phyloP scores from a whole-genome alignment of 2,888 invertebrate species.

The Eupithecia exiguata region DNA sequence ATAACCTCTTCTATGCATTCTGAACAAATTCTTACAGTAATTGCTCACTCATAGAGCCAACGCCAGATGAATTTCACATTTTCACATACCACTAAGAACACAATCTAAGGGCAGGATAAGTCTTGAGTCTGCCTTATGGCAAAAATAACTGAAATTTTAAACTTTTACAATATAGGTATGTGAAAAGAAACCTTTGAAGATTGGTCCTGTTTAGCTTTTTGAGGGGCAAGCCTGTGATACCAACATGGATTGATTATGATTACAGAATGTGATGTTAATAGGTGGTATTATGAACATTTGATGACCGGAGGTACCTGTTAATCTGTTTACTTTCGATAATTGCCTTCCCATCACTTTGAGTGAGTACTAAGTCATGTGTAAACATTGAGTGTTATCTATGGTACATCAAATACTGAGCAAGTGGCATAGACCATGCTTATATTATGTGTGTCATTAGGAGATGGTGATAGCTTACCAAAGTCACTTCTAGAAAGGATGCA shows the following conservation, averaged over 20 bases:
- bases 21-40: not conserved
- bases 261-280: not conserved
- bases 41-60: not conserved
- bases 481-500: conserved; percentile 98
- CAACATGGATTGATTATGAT: not conserved
- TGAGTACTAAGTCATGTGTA: not conserved
- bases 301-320: not conserved
- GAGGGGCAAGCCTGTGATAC: not conserved
- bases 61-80: not conserved
- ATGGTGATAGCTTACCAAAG: conserved; percentile 87
- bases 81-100: not conserved
- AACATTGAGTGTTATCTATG: not conserved
- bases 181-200: not conserved
- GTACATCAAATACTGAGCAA: not conserved
- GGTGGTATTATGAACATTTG: not conserved
- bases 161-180: not conserved
- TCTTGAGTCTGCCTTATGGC: not conserved
- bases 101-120: not conserved
- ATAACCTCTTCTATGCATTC: not conserved
- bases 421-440: too few relatives aligned
- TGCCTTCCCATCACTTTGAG: conserved; percentile 10
- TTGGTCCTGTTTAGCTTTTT: not conserved
- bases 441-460: conserved; percentile 37
- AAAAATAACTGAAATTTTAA: not conserved
- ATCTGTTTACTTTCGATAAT: not conserved